A percentile compares a stretch with the other conserved stretches of the same genome.
phyloP scores from a whole-genome alignment of 2,888 invertebrate genomes.

The Epiblema foenella region DNA sequence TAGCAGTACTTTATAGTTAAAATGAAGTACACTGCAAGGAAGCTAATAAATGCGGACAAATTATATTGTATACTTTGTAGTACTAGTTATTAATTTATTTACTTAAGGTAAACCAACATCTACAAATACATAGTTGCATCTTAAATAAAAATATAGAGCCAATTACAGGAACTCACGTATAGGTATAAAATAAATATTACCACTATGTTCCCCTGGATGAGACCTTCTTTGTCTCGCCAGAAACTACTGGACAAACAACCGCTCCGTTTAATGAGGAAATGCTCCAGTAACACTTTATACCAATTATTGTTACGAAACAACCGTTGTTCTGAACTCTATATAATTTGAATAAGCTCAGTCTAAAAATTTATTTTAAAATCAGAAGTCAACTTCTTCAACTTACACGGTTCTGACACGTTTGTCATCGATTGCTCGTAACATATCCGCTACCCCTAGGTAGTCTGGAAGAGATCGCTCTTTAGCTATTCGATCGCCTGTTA shows the following conservation, averaged over 20 bases:
- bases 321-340: conserved; percentile 47
- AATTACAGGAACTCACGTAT: too few relatives aligned
- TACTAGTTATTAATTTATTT: too few relatives aligned
- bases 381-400: not conserved
- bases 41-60: conserved; percentile 44
- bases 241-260: conserved; percentile 57
- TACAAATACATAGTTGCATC: too few relatives aligned
- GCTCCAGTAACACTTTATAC: conserved; percentile 76
- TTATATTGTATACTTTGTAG: conserved; percentile 37
- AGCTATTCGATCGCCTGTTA: too few relatives aligned
- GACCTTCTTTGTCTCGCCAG: conserved; percentile 60
- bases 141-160: too few relatives aligned
- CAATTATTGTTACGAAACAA: conserved; percentile 73
- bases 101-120: too few relatives aligned
- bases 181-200: too few relatives aligned
- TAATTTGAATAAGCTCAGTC: conserved; percentile 56
- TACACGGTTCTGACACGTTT: not conserved
- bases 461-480: too few relatives aligned
- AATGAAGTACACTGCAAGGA: conserved; percentile 6
- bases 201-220: conserved; percentile 41
- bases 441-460: too few relatives aligned
- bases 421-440: not conserved
- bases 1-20: too few relatives aligned
- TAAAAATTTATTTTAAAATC: conserved; percentile 48
- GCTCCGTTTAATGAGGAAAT: conserved; percentile 80